phyloP scores from a whole-genome alignment of 2,113 vertebrate species.

The Brienomyrus longianalis region DNA sequence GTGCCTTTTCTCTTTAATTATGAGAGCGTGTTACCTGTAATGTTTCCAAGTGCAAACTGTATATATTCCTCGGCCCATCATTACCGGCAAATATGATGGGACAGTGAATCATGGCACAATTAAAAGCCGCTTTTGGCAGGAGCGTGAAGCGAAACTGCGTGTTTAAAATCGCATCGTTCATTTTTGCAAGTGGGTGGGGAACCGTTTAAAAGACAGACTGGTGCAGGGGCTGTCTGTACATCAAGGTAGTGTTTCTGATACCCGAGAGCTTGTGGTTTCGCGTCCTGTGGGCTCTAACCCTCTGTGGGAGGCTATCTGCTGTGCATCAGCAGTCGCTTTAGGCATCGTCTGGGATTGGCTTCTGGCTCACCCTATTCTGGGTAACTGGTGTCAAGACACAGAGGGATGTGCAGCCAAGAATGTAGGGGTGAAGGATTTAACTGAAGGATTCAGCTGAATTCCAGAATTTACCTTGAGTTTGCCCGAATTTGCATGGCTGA shows the following conservation, averaged over 20 bases:
- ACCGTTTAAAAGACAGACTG: background rate
- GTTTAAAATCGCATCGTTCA: background rate
- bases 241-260: background rate
- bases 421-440: background rate
- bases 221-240: background rate
- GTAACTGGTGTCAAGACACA: background rate
- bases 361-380: background rate
- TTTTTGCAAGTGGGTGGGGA: background rate
- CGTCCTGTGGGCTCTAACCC: background rate
- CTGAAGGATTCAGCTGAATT: background rate
- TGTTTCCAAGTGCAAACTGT: background rate
- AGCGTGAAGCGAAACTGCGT: background rate
- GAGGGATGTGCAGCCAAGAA: background rate
- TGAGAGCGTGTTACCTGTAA: background rate
- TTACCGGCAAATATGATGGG: background rate
- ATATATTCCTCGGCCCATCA: background rate
- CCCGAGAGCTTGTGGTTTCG: background rate
- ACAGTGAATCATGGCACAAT: background rate
- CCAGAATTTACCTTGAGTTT: background rate
- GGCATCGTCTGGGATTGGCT: background rate
- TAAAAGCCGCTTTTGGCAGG: background rate
- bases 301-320: background rate
- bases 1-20: background rate
- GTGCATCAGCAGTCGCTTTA: background rate
- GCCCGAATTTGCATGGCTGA: background rate